Percentiles rank a stretch among this genome's conserved stretches.
Evolutionary conservation across 2,113 vertebrate genomes (phyloP).

Genomic region (human): DNA sequence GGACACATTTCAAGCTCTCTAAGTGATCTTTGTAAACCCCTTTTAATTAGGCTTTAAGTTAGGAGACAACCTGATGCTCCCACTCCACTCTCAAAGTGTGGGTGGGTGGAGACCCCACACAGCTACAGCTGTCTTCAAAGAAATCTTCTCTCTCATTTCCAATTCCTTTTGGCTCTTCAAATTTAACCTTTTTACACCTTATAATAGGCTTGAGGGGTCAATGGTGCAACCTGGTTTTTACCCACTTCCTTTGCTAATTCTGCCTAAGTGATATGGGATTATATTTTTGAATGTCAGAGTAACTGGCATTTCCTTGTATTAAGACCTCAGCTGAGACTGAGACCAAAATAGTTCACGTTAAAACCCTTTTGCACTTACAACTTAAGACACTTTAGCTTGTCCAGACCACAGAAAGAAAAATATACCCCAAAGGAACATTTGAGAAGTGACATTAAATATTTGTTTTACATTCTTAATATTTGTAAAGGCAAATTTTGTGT

Average conservation of each 20-base stretch:
- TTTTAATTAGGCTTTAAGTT: background rate
- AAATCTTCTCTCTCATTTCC: background rate
- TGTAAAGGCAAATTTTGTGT: constrained; percentile 43
- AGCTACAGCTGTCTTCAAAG: background rate
- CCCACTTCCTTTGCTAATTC: background rate
- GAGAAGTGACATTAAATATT: constrained; percentile 54
- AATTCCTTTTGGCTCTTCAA: background rate
- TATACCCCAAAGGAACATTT: constrained; percentile 32
- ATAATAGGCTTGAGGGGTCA: background rate
- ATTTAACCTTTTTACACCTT: background rate
- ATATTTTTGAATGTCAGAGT: constrained; percentile 17
- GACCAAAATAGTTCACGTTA: constrained; percentile 37
- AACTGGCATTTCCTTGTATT: constrained; percentile 17
- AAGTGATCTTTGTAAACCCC: background rate
- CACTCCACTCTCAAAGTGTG: background rate
- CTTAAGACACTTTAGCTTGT: constrained; percentile 33
- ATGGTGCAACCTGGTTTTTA: background rate
- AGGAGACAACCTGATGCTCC: background rate
- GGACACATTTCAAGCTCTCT: background rate
- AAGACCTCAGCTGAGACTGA: constrained; percentile 17
- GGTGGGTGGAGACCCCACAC: background rate
- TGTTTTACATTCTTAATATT: constrained; percentile 53
- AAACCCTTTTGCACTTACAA: background rate
- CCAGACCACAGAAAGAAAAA: constrained; percentile 54
- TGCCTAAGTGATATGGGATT: background rate